Conservation (phyloP, 2,888 invertebrate species). For the Drepanosiphum platanoidis region DNA sequence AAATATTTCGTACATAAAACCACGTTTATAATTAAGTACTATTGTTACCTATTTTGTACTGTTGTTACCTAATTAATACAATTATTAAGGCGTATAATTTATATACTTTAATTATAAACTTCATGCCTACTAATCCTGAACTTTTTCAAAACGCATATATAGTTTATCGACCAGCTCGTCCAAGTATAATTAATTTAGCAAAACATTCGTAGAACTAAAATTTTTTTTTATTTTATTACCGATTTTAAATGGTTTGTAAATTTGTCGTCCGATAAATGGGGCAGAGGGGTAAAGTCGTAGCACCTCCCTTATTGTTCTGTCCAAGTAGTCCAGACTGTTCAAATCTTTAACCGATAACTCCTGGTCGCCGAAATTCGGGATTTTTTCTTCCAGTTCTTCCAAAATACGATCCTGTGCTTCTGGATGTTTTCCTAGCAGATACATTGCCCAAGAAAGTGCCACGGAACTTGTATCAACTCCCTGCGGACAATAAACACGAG, state of each 20-base stretch:
- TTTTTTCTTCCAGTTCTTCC: constrained; percentile 64
- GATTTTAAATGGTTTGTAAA: constrained; percentile 65
- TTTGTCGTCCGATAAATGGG: constrained; percentile 66
- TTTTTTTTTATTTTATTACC: constrained; percentile 63
- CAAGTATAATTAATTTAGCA: background rate
- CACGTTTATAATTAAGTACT: too few relatives aligned
- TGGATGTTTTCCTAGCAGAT: constrained; percentile 64
- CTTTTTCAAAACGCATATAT: too few relatives aligned
- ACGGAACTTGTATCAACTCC: constrained; percentile 65
- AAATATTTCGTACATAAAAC: too few relatives aligned
- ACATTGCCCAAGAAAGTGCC: constrained; percentile 64
- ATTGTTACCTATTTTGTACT: too few relatives aligned
- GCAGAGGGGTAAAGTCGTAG: constrained; percentile 66
- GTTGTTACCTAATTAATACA: too few relatives aligned
- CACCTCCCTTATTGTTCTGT: constrained; percentile 66
- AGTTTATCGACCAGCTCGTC: too few relatives aligned
- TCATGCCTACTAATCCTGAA: too few relatives aligned
- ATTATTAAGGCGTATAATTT: too few relatives aligned
- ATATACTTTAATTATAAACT: too few relatives aligned
- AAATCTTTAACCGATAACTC: constrained; percentile 64
- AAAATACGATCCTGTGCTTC: constrained; percentile 64
- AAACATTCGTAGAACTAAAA: background rate
- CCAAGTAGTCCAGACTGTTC: constrained; percentile 65
- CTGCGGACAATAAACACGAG: constrained; percentile 61
- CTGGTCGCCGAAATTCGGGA: constrained; percentile 64